Conservation (phyloP, 2,113 vertebrate genomes). For the Spea bombifrons region DNA sequence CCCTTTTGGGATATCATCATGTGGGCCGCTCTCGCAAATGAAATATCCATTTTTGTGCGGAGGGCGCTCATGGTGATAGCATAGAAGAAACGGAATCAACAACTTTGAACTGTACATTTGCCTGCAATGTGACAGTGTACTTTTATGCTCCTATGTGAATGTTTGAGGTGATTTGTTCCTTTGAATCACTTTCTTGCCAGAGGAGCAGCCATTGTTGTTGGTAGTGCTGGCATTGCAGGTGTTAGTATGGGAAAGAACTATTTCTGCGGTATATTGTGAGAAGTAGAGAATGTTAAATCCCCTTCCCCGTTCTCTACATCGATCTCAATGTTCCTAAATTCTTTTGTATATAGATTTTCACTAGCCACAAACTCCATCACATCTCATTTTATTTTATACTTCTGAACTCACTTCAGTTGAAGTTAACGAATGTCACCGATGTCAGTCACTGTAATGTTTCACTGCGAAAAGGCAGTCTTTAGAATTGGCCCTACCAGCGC, state of each 20-base stretch:
- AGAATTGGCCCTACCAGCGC: not conserved
- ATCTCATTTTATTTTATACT: slow-evolving; percentile 54
- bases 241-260: slow-evolving; percentile 53
- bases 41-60: no score
- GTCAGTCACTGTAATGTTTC: no score
- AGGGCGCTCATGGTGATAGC: no score
- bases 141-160: not conserved
- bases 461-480: not conserved
- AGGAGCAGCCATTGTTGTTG: no score
- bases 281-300: slow-evolving; percentile 53
- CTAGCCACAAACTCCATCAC: slow-evolving; percentile 54
- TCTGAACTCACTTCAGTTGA: slow-evolving; percentile 53
- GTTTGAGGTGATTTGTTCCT: not conserved
- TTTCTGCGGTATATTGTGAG: slow-evolving; percentile 53
- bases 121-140: not conserved
- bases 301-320: slow-evolving; percentile 60
- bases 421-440: not conserved
- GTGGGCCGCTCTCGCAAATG: no score
- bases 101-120: not conserved
- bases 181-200: no score
- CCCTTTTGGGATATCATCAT: no score
- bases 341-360: slow-evolving; percentile 51
- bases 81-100: no score
- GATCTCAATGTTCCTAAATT: slow-evolving; percentile 61
- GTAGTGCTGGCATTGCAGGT: no score